Evolutionary conservation across 2,888 invertebrate genomes (phyloP).

Genomic region (Amiota mariae): DNA sequence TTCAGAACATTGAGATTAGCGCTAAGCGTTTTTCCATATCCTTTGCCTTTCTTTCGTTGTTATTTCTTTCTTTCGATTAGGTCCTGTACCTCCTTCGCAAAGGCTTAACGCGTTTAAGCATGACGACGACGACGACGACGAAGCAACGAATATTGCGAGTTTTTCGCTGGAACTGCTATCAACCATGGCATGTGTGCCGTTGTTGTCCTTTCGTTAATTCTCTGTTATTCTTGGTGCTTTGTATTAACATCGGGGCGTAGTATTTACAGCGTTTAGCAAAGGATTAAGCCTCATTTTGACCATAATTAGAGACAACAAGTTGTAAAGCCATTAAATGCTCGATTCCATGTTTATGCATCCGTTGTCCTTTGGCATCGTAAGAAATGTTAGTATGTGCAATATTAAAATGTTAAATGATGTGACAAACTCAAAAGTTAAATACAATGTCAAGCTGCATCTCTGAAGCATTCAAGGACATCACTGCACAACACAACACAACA

Average conservation of each 20-base stretch:
- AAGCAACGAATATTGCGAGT: conserved; percentile 6
- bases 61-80: background rate
- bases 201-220: background rate
- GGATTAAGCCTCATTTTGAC: conserved; percentile 64
- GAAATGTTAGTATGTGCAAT: background rate
- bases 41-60: background rate
- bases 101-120: conserved; percentile 65
- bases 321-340: conserved; percentile 65
- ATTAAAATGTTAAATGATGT: conserved; percentile 48
- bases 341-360: conserved; percentile 1
- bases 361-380: conserved; percentile 1
- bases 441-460: conserved; percentile 43
- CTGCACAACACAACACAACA: too few relatives aligned
- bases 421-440: conserved; percentile 65
- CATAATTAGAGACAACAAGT: conserved; percentile 72
- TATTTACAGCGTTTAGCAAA: conserved; percentile 61
- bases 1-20: conserved; percentile 12
- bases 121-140: conserved; percentile 50
- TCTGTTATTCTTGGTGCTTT: background rate
- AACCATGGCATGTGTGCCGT: conserved; percentile 4
- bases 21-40: background rate
- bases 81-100: conserved; percentile 41
- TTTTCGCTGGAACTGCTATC: background rate
- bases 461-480: conserved; percentile 41
- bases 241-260: conserved; percentile 50